phyloP scores from a whole-genome alignment of 2,113 vertebrate species.

The Poeciliopsis occidentalis region DNA sequence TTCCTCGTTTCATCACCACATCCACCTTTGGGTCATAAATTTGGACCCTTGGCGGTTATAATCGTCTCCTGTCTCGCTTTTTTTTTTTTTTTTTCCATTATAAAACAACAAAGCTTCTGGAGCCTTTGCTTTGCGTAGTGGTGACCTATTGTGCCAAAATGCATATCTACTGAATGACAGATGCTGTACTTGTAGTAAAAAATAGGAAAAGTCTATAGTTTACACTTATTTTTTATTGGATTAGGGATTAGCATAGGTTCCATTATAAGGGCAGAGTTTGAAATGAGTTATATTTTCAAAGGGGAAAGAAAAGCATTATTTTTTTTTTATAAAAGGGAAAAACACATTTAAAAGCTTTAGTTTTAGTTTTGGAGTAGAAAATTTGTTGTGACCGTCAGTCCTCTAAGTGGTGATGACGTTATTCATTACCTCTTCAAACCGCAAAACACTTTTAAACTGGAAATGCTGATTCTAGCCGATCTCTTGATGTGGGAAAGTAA shows the following conservation, averaged over 20 bases:
- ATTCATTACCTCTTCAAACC: no score
- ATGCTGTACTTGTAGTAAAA: not conserved
- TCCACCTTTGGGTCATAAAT: constrained; percentile 24
- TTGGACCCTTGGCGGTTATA: not conserved
- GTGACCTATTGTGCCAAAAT: constrained; percentile 1
- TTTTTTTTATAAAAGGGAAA: no score
- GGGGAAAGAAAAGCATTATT: no score
- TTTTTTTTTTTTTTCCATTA: constrained; percentile 12
- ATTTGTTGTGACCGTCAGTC: no score
- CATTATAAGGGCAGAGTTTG: not conserved
- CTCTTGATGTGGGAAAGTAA: no score
- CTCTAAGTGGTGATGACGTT: no score
- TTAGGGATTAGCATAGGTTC: not conserved
- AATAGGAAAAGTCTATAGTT: not conserved
- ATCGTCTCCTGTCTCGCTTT: not conserved
- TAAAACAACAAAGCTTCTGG: constrained; percentile 8
- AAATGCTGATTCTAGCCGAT: no score
- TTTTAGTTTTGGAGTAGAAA: no score
- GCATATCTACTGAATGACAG: not conserved
- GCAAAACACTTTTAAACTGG: no score
- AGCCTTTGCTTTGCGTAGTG: constrained; percentile 1
- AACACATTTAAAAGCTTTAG: no score
- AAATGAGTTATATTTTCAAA: no score
- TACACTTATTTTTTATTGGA: not conserved
- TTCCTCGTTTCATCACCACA: constrained; percentile 14